Evolutionary conservation across 1,140 invertebrate genomes (phyloP).

Genomic region (Drepana arcuata): DNA sequence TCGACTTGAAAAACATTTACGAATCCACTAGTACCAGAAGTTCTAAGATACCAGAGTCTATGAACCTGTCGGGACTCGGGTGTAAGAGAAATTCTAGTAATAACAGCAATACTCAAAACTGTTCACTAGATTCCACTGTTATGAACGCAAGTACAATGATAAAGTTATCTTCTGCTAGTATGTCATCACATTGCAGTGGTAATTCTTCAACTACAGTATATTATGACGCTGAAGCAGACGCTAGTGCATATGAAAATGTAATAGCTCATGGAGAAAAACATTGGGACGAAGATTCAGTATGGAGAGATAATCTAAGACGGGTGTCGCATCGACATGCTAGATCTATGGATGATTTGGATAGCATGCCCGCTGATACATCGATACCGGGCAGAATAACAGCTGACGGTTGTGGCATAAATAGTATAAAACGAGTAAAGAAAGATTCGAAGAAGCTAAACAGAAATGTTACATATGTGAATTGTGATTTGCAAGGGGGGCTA

Average conservation of each 20-base stretch:
- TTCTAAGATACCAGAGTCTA: slow-evolving; percentile 72
- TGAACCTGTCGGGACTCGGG: slow-evolving; percentile 60
- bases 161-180: slow-evolving; percentile 49
- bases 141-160: slow-evolving; percentile 26
- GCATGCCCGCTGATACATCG: slow-evolving; percentile 47
- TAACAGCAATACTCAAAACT: slow-evolving; percentile 27
- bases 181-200: slow-evolving; percentile 62
- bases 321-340: slow-evolving; percentile 85
- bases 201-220: slow-evolving; percentile 64
- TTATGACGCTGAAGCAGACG: slow-evolving; percentile 62
- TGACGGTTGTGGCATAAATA: slow-evolving; percentile 48
- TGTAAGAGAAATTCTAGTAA: slow-evolving; percentile 62
- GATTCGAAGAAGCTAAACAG: slow-evolving; percentile 70
- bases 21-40: slow-evolving; percentile 77
- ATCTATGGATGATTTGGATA: slow-evolving; percentile 84
- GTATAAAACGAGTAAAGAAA: slow-evolving; percentile 55
- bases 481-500: slow-evolving; percentile 65
- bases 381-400: slow-evolving; percentile 30
- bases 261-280: slow-evolving; percentile 76
- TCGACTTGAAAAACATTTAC: slow-evolving; percentile 84
- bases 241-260: slow-evolving; percentile 62
- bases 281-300: slow-evolving; percentile 87
- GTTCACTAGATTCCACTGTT: slow-evolving; percentile 25
- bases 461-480: slow-evolving; percentile 84
- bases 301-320: slow-evolving; percentile 83